These are phyloP conservation scores for Vireo altiloquus DNA, from an alignment of 2,113 vertebrate genomes.

Conservation along the genomic window DNA sequence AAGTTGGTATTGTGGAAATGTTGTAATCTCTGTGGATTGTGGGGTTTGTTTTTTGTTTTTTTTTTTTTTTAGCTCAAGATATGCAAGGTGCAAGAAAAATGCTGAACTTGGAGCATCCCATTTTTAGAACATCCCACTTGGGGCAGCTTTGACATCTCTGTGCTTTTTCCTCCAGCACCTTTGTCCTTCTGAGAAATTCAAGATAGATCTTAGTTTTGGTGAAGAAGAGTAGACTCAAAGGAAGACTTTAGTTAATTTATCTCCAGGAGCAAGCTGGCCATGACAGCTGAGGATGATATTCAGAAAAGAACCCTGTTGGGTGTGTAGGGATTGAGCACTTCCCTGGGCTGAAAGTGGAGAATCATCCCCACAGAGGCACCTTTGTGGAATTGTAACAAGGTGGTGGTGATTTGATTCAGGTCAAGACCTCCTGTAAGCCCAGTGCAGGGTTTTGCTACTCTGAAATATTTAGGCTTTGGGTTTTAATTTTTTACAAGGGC, in stretches of 20 bases:
- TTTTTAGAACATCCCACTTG: background rate
- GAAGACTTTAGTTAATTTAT: background rate
- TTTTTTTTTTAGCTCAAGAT: background rate
- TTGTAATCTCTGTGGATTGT: background rate
- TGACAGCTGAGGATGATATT: background rate
- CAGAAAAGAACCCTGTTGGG: background rate
- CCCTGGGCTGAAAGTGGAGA: background rate
- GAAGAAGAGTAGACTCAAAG: background rate
- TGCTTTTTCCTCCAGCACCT: background rate
- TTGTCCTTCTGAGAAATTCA: background rate
- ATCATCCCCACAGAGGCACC: background rate
- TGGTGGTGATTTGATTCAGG: background rate
- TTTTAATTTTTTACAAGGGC: background rate
- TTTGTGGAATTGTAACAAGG: background rate
- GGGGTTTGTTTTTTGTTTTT: fast-evolving
- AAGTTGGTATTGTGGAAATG: background rate
- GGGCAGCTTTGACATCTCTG: background rate
- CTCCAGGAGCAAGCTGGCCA: background rate
- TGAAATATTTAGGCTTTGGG: background rate
- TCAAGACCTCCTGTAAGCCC: background rate
- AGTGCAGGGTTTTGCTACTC: background rate
- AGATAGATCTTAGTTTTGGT: background rate
- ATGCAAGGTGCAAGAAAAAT: background rate
- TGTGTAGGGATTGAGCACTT: background rate
- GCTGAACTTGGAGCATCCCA: background rate